Evolutionary conservation across 2,113 vertebrate genomes (phyloP).

Genomic region (Dasypus novemcinctus): DNA sequence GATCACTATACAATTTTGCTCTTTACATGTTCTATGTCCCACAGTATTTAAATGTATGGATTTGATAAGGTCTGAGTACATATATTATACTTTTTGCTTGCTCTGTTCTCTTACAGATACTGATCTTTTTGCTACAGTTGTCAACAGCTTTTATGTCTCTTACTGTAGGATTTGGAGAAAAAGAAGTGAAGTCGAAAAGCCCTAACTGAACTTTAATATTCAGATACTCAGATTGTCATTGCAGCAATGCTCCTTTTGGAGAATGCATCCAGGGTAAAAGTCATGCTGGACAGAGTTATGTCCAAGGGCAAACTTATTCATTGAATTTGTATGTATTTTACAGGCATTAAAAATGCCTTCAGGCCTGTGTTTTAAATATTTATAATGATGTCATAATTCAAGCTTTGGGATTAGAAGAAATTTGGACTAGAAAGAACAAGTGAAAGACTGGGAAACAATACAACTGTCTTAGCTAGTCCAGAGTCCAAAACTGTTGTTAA

Average conservation of each 20-base stretch:
- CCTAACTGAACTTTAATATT: background rate
- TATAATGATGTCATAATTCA: background rate
- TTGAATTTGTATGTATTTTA: background rate
- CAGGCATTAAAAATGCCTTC: background rate
- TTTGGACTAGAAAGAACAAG: background rate
- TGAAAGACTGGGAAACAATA: background rate
- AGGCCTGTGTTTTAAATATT: constrained; percentile 12
- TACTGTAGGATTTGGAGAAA: background rate
- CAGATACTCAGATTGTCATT: background rate
- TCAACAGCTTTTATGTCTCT: background rate
- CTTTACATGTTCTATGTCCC: background rate
- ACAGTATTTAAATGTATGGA: background rate
- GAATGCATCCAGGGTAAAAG: background rate
- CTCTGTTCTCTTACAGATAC: background rate
- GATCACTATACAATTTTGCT: background rate
- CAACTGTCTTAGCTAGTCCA: background rate
- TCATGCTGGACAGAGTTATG: background rate
- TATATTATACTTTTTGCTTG: background rate
- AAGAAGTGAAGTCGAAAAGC: background rate
- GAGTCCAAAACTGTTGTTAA: background rate
- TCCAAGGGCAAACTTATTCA: background rate
- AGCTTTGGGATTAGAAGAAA: background rate
- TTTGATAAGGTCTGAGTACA: background rate
- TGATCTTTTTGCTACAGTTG: background rate
- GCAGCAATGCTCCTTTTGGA: background rate